Evolutionary conservation across 2,888 invertebrate genomes (phyloP), one percentile per base, ranked within the genome.

Genomic region (Parapristionchus giblindavisi): DNA sequence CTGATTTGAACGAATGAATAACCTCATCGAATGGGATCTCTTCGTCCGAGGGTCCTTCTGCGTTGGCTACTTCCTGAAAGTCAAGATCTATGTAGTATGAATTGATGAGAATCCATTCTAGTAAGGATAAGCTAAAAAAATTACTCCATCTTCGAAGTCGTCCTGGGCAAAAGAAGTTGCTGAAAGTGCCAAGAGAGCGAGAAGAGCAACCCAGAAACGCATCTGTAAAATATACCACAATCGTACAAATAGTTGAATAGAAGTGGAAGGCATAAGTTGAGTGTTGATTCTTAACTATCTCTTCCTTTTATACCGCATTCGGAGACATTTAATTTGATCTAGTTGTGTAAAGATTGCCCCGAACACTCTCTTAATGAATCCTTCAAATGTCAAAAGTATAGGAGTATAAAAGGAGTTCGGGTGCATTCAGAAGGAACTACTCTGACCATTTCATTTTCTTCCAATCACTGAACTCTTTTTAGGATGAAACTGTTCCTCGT

Each of bases 401-500:
- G 34, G 34, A 34, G 51, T 68, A 68, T 68, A 68, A n/a, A 68
- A 68, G 36, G n/a, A n/a, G 68, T 68, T 52, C 51, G 51, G 29
- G 29, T 43, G 40, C 5, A 32, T 21, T 2, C 1, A 17, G 36
- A 38, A 38, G 40, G 40, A 56, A 56, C 34, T 27, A 43, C 43
- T 40, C 29, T 36, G 34, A n/a, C 17, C 52, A 38, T 40, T 34
- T 71, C 70, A 8, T n/a, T 27, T 43, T 54, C 68, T 56, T 51
- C 56, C n/a, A 43, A 56, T 54, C 51, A 66, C 29, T 51, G 27
- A 3, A 24, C 29, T 14, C 3, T 11, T 71, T 54, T 34, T 29
- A 54, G 56, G 56, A 71, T 71, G 70, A 54, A 54, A 6, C 38
- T 71, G 48, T 21, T 56, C 2, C 56, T 54, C 38, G 24, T 71